Base-by-base conservation (phyloP, 2,113 vertebrate genomes). In the Pipa parva region DNA sequence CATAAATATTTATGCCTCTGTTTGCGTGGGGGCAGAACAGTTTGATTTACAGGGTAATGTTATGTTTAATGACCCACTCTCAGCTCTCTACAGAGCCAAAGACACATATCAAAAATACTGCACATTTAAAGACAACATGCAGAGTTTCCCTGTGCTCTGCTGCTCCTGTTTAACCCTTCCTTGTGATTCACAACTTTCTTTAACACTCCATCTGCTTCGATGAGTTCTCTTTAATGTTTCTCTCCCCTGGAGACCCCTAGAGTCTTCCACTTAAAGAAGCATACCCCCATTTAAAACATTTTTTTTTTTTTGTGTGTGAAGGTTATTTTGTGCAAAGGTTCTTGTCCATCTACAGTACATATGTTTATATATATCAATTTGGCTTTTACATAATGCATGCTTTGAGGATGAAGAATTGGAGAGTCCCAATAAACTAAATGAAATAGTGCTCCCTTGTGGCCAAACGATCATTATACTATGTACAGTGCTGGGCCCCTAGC, bases 31-130 rank as follows among this genome's bases (percentile, higher is more conserved):
- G 65, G 65, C 56, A 69, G 65, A 69, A 69, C 65, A 60, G 56
- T 69, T 60, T 69, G 65, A 69, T 69, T 69, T 69, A 69, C 65
- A 69, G 65, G 65, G 65, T 69, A 69, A 69, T 69, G 65, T 22
- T 69, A 39, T 69, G 65, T 69, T 69, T 69, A 69, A 69, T 69
- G 65, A 69, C 65, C 65, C 65, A 60, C 65, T 69, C 26, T 69
- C 57, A 24, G 56, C 57, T 69, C 33, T 42, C 56, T 59, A 59
- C 65, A 60, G 65, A 39, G 65, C 57, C 57, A 59, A 60, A 69
- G 48, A 45, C 65, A 69, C 65, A 69, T 45, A 69, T 69, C 65
- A 42, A 59, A 59, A 39, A 60, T 69, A 42, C 31, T 28, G 33
- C 56, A 52, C 5, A 33, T 51, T 27, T 39, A 68, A 51, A 60